These are phyloP conservation scores for Drosophila rufa DNA, from an alignment of 1,140 invertebrate species.

Conservation along the genomic window DNA sequence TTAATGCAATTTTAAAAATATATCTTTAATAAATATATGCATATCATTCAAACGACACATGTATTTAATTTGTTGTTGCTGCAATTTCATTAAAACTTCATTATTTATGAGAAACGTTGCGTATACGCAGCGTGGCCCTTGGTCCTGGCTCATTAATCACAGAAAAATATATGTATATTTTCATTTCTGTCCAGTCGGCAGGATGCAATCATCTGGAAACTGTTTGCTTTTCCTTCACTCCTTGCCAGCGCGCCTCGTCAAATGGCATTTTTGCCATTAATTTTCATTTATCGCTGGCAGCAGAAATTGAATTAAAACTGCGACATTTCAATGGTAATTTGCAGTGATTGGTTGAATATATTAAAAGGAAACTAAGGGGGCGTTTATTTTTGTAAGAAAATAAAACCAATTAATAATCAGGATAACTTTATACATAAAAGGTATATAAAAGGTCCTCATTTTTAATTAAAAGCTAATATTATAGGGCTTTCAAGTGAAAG, in stretches of 20 bases:
- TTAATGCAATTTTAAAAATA: background rate
- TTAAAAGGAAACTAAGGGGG: background rate
- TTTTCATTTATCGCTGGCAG: slow-evolving; percentile 60
- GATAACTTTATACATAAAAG: background rate
- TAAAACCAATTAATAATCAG: background rate
- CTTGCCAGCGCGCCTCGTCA: slow-evolving; percentile 29
- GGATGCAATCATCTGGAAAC: slow-evolving; percentile 68
- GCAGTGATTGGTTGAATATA: background rate
- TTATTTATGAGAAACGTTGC: slow-evolving; percentile 27
- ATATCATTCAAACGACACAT: slow-evolving; percentile 52
- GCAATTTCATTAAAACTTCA: slow-evolving; percentile 13
- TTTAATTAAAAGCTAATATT: no score
- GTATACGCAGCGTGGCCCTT: slow-evolving; percentile 29
- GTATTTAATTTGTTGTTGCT: slow-evolving; percentile 10
- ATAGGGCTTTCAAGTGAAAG: background rate
- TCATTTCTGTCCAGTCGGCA: slow-evolving; percentile 31
- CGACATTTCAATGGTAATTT: slow-evolving; percentile 24
- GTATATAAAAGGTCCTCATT: background rate
- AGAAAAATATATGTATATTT: slow-evolving; percentile 57
- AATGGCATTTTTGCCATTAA: slow-evolving; percentile 61
- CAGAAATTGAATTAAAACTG: slow-evolving; percentile 37
- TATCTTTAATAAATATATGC: background rate
- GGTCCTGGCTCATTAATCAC: slow-evolving; percentile 63
- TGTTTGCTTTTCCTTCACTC: slow-evolving; percentile 36
- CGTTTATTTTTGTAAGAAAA: background rate